These are phyloP conservation scores for Eremophila alpestris DNA, from an alignment of 2,797 vertebrate genomes.

Conservation along the genomic window DNA sequence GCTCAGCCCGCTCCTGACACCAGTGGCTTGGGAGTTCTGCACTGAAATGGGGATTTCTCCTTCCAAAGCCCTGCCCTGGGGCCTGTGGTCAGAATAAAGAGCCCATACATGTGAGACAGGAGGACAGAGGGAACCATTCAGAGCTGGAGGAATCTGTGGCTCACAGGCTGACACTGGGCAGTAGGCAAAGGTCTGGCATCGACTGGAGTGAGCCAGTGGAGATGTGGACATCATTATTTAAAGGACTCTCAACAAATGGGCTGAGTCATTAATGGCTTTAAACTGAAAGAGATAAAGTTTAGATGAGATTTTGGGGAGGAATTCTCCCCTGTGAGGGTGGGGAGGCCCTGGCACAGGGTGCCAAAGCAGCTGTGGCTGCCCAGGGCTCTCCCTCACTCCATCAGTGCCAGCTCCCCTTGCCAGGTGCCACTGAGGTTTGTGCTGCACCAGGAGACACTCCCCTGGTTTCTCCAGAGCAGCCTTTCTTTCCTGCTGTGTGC, in stretches of 20 bases:
- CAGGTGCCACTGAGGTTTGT: neutral
- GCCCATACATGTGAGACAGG: neutral
- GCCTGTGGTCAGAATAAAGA: neutral
- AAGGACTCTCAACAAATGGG: neutral
- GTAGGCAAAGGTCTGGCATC: neutral
- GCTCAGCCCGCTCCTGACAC: neutral
- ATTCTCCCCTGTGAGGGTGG: neutral
- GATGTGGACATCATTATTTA: neutral
- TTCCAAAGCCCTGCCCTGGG: neutral
- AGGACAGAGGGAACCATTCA: constrained; percentile 41
- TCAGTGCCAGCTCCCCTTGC: accelerated
- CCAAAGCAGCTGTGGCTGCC: neutral
- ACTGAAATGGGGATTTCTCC: neutral
- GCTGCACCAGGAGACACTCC: neutral
- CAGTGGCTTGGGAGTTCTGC: neutral
- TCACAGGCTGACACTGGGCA: neutral
- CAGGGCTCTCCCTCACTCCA: neutral
- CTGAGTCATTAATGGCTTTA: neutral
- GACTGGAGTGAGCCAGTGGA: neutral
- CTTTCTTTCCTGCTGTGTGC: neutral
- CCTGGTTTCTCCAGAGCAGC: neutral
- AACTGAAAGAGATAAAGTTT: neutral
- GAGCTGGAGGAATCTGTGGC: neutral
- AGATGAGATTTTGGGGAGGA: neutral
- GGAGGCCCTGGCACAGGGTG: neutral